Percentiles rank a stretch among this genome's conserved stretches.
Evolutionary conservation across 2,113 vertebrate species (phyloP).

Genomic region (Nibea coibor): DNA sequence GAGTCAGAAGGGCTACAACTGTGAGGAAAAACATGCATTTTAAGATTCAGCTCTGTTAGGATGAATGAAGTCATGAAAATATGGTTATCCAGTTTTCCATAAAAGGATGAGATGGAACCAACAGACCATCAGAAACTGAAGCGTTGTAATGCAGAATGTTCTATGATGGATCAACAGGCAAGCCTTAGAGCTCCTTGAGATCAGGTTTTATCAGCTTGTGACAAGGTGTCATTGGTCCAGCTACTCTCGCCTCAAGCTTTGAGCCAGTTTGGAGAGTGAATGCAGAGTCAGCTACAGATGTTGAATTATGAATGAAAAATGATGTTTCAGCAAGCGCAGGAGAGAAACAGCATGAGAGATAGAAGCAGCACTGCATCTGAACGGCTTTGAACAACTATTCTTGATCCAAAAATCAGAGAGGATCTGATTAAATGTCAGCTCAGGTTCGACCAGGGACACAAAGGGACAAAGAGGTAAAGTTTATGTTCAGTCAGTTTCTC

Average conservation of each 20-base stretch:
- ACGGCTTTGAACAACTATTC: not conserved
- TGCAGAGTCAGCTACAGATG: slow-evolving; percentile 10
- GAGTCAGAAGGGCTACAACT: not conserved
- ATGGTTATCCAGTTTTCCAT: not conserved
- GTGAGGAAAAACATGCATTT: not conserved
- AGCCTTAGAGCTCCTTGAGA: not conserved
- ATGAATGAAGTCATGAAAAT: not conserved
- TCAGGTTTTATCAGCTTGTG: not conserved
- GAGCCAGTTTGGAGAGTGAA: not conserved
- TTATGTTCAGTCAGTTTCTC: slow-evolving; percentile 3
- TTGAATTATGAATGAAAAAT: not conserved
- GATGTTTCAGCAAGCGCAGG: slow-evolving; percentile 3
- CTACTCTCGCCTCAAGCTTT: not conserved
- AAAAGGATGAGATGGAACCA: not conserved
- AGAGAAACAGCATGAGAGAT: slow-evolving; percentile 13
- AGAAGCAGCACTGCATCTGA: not conserved
- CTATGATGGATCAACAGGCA: not conserved
- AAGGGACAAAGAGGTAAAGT: not conserved
- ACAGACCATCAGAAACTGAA: not conserved
- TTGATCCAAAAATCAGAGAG: not conserved
- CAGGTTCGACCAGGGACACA: not conserved
- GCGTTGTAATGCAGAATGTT: not conserved
- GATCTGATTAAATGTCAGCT: not conserved
- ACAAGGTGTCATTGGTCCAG: not conserved
- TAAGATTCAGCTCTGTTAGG: not conserved